Conservation (phyloP, 2,113 vertebrate species). For the Ameiurus melas region DNA sequence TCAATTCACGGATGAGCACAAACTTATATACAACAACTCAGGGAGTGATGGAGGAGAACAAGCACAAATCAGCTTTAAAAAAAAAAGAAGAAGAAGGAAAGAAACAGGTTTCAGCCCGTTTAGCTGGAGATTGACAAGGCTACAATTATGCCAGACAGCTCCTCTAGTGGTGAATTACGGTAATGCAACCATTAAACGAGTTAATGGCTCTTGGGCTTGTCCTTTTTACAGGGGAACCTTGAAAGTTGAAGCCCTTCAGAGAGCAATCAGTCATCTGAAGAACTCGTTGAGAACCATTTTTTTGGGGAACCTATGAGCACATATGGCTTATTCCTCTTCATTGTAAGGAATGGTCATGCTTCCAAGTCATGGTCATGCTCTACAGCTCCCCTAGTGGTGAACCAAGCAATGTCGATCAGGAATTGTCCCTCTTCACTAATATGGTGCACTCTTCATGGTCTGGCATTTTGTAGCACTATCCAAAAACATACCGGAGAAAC, state of each 20-base stretch:
- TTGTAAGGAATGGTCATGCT: neutral
- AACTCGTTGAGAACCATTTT: neutral
- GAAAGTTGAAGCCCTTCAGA: neutral
- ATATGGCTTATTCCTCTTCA: neutral
- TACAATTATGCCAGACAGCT: neutral
- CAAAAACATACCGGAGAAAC: neutral
- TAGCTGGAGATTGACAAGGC: neutral
- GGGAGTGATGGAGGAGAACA: conserved; percentile 58
- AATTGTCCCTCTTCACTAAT: neutral
- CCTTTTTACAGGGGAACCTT: neutral
- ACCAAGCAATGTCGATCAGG: neutral
- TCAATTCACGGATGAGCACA: conserved; percentile 66
- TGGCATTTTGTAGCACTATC: neutral
- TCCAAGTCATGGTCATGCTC: too few species aligned
- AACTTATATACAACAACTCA: conserved; percentile 61
- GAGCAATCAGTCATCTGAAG: neutral
- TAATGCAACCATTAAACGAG: neutral
- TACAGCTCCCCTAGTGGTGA: neutral
- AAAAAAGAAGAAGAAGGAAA: conserved; percentile 46
- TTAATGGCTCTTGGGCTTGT: neutral
- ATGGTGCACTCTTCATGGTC: neutral
- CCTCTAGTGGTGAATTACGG: neutral
- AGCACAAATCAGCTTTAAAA: conserved; percentile 62
- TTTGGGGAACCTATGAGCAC: neutral
- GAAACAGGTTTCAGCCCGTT: neutral